Evolutionary conservation across 1,140 invertebrate genomes (phyloP).

Genomic region (Trichoplusia ni): DNA sequence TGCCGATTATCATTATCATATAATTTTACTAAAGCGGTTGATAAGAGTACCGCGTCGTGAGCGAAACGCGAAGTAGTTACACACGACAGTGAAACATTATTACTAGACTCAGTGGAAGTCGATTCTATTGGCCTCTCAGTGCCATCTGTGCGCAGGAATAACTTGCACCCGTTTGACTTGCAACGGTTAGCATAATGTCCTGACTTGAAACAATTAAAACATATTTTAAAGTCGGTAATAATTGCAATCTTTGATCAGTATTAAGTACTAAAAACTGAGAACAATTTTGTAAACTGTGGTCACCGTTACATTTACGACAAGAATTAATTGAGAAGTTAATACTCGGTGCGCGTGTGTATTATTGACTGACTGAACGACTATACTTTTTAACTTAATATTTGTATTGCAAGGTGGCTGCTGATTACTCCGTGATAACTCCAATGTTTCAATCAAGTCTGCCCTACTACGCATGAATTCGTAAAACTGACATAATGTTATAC

Average conservation of each 20-base stretch:
- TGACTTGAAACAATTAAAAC: constrained; percentile 41
- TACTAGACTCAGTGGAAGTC: neutral
- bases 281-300: constrained; percentile 35
- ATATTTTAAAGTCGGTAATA: constrained; percentile 39
- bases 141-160: constrained; percentile 45
- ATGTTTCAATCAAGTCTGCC: neutral
- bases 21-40: neutral
- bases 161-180: constrained; percentile 38
- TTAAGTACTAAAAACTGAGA: constrained; percentile 38
- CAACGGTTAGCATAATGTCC: constrained; percentile 45
- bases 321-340: too few relatives aligned
- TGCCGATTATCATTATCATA: neutral
- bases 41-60: neutral
- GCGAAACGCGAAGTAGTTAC: neutral
- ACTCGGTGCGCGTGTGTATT: too few relatives aligned
- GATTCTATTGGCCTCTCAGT: constrained; percentile 36
- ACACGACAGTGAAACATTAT: neutral
- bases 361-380: too few relatives aligned
- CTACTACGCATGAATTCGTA: neutral
- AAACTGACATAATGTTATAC: neutral
- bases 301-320: constrained; percentile 38
- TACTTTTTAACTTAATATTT: too few relatives aligned
- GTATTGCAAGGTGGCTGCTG: too few relatives aligned
- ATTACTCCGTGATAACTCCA: too few relatives aligned
- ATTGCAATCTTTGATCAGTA: constrained; percentile 32